A percentile compares a stretch with the other conserved stretches of the same genome.
Conservation (phyloP, 2,113 vertebrate genomes). For the Tachycineta bicolor region DNA sequence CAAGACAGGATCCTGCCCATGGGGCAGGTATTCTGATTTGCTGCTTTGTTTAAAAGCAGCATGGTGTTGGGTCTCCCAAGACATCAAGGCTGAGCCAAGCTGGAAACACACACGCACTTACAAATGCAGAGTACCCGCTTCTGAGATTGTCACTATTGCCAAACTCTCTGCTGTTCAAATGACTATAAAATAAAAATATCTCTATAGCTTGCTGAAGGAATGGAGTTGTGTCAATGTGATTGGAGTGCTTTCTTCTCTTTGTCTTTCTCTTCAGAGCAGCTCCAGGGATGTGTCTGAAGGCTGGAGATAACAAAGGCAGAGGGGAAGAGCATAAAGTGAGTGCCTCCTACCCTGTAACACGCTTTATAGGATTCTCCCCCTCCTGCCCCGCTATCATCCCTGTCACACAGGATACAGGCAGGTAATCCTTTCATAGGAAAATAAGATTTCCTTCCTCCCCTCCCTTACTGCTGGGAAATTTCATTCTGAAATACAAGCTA, state of each 20-base stretch:
- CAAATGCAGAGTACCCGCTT: not conserved
- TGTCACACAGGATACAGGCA: not conserved
- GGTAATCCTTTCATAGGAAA: not conserved
- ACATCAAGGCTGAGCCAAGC: not conserved
- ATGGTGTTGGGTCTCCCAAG: not conserved
- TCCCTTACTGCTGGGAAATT: not conserved
- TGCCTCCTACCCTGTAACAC: not conserved
- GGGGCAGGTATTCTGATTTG: not conserved
- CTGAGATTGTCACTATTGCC: not conserved
- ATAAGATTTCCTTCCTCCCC: not conserved
- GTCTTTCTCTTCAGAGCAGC: not conserved
- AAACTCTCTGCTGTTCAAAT: slow-evolving; percentile 23
- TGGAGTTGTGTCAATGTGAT: not conserved
- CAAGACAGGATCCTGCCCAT: not conserved
- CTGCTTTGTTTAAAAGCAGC: not conserved
- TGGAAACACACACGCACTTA: not conserved
- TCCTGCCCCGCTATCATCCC: not conserved
- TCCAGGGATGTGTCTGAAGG: not conserved
- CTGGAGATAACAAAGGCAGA: not conserved
- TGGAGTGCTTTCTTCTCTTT: not conserved
- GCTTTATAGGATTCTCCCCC: not conserved
- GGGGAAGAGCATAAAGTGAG: not conserved
- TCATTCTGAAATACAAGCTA: not conserved
- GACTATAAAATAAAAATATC: slow-evolving; percentile 50
- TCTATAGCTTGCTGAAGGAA: slow-evolving; percentile 46